These are phyloP conservation scores for Odontocolon sp. DNA, from an alignment of 2,888 invertebrate species.

Conservation along the genomic window DNA sequence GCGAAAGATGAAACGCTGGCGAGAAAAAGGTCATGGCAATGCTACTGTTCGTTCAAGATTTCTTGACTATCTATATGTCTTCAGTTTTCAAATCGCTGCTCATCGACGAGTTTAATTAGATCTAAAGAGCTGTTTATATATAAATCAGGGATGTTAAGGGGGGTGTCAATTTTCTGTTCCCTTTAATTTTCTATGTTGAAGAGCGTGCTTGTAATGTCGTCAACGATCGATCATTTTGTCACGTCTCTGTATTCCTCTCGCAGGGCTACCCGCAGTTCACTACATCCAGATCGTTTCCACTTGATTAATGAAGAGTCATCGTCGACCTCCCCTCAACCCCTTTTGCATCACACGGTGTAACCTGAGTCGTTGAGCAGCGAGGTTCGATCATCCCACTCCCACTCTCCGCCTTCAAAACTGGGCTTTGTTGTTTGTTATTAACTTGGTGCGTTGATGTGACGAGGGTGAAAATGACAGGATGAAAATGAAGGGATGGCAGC, in stretches of 20 bases:
- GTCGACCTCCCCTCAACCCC: conserved; percentile 19
- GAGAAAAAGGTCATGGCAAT: conserved; percentile 17
- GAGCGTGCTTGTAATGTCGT: conserved; percentile 20
- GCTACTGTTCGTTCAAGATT: conserved; percentile 5
- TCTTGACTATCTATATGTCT: not conserved
- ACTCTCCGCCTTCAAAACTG: no score
- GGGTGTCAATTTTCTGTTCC: not conserved
- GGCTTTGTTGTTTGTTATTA: conserved; percentile 11
- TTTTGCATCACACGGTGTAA: no score
- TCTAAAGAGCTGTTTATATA: no score
- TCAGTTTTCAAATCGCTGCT: conserved; percentile 28
- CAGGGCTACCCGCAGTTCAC: conserved; percentile 1
- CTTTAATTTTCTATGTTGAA: conserved; percentile 21
- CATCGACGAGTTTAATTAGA: not conserved
- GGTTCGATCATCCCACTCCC: not conserved
- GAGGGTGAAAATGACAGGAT: not conserved
- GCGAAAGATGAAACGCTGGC: conserved; percentile 48
- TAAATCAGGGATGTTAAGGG: not conserved
- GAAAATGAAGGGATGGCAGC: not conserved
- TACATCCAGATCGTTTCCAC: conserved; percentile 37
- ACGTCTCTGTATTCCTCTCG: conserved; percentile 21
- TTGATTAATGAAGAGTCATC: conserved; percentile 51
- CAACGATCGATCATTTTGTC: conserved; percentile 56
- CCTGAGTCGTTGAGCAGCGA: not conserved
- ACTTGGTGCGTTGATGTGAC: not conserved